Conservation (phyloP, 2,888 invertebrate species). For the Pheosia gnoma region DNA sequence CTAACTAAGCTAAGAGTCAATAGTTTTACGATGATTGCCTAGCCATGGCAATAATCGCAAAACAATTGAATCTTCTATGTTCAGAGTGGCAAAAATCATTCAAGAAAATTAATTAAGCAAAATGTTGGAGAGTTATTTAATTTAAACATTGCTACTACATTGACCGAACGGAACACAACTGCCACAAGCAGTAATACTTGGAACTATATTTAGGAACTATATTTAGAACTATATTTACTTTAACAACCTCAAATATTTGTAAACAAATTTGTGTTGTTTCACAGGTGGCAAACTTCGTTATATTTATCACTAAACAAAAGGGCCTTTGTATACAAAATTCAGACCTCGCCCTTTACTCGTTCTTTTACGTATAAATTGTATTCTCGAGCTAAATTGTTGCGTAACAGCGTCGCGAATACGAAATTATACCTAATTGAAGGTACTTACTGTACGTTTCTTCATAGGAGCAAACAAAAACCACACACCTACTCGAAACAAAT, state of each 20-base stretch:
- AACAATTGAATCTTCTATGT: too few relatives aligned
- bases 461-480: too few relatives aligned
- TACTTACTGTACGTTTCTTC: too few relatives aligned
- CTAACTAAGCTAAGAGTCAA: too few relatives aligned
- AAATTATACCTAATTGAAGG: not conserved
- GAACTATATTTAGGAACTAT: not conserved
- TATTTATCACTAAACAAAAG: not conserved
- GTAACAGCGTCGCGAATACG: not conserved
- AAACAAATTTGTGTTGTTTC: not conserved
- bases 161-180: too few relatives aligned
- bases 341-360: not conserved
- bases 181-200: not conserved
- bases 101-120: too few relatives aligned
- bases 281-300: slow-evolving; percentile 1
- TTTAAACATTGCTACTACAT: too few relatives aligned
- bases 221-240: not conserved
- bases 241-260: not conserved
- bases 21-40: too few relatives aligned
- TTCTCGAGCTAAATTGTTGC: not conserved
- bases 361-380: slow-evolving; percentile 2
- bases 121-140: too few relatives aligned
- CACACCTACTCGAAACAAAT: too few relatives aligned
- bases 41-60: too few relatives aligned
- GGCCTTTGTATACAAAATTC: not conserved
- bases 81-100: too few relatives aligned